Evolutionary conservation across 2,113 vertebrate genomes (phyloP).

Genomic region (Eonycteris spelaea): DNA sequence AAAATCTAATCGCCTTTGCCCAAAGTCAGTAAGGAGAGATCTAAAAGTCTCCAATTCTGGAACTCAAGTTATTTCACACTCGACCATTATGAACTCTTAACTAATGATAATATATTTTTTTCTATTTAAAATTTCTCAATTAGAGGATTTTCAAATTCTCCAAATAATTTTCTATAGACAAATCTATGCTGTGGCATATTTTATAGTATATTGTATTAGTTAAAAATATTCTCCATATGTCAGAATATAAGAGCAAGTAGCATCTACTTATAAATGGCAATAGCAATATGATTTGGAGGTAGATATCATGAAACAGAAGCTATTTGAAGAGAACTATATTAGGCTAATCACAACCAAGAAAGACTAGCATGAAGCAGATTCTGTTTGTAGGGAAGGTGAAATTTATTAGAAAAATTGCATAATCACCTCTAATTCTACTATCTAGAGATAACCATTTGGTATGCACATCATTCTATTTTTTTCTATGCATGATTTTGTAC

Average conservation of each 20-base stretch:
- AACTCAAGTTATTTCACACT: neutral
- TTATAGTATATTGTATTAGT: slow-evolving; percentile 1
- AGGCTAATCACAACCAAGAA: neutral
- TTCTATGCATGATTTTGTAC: slow-evolving; percentile 69
- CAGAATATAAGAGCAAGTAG: neutral
- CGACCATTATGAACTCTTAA: neutral
- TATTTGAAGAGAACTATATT: neutral
- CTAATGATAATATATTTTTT: neutral
- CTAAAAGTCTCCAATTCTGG: neutral
- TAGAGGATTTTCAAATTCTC: slow-evolving; percentile 42
- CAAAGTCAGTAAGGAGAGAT: neutral
- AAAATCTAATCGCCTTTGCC: neutral
- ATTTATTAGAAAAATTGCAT: slow-evolving; percentile 36
- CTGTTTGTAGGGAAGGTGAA: neutral
- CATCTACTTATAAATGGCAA: slow-evolving; percentile 14
- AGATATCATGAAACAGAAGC: neutral
- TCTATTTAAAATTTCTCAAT: slow-evolving; percentile 41
- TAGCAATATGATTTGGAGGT: neutral
- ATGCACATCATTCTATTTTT: slow-evolving; percentile 63
- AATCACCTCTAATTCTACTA: neutral
- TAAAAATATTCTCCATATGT: neutral
- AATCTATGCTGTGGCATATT: neutral
- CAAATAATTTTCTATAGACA: slow-evolving; percentile 39
- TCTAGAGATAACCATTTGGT: slow-evolving; percentile 29
- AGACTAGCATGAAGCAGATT: neutral